Evolutionary conservation across 2,797 vertebrate genomes (phyloP).

Genomic region (Furcifer pardalis): DNA sequence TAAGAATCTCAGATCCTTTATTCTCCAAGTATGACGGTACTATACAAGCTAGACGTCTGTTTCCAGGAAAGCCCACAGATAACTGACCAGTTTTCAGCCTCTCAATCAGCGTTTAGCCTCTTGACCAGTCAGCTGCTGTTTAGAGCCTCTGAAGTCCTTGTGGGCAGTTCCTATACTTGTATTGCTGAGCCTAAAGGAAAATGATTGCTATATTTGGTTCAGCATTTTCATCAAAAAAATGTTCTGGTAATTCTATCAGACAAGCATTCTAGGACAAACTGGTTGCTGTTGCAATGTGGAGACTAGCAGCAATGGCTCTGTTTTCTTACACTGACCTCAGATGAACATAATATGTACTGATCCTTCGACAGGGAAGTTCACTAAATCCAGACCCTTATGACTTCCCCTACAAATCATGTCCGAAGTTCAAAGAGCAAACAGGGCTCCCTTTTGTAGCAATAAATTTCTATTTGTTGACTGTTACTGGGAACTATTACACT

Average conservation of each 20-base stretch:
- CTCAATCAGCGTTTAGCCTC: neutral
- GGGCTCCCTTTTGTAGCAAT: slow-evolving; percentile 25
- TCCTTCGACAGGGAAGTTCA: slow-evolving; percentile 1
- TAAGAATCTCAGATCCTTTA: neutral
- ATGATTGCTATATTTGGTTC: neutral
- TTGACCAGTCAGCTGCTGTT: neutral
- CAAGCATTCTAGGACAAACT: neutral
- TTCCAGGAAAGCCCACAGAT: neutral
- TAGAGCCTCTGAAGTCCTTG: neutral
- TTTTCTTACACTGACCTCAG: slow-evolving; percentile 5
- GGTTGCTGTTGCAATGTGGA: neutral
- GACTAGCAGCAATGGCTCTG: slow-evolving; percentile 13
- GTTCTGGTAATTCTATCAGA: neutral
- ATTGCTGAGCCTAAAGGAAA: neutral
- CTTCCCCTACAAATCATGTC: slow-evolving; percentile 27
- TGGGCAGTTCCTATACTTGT: neutral
- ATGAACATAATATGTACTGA: neutral
- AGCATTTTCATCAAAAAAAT: neutral
- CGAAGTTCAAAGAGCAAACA: slow-evolving; percentile 39
- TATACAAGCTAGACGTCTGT: neutral
- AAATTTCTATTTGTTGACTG: slow-evolving; percentile 36
- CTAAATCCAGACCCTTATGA: slow-evolving; percentile 14
- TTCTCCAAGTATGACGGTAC: neutral
- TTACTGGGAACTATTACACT: slow-evolving; percentile 29
- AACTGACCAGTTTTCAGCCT: neutral